Evolutionary conservation across 2,888 invertebrate species (phyloP).

Genomic region (Hirtodrosophila histrioides): DNA sequence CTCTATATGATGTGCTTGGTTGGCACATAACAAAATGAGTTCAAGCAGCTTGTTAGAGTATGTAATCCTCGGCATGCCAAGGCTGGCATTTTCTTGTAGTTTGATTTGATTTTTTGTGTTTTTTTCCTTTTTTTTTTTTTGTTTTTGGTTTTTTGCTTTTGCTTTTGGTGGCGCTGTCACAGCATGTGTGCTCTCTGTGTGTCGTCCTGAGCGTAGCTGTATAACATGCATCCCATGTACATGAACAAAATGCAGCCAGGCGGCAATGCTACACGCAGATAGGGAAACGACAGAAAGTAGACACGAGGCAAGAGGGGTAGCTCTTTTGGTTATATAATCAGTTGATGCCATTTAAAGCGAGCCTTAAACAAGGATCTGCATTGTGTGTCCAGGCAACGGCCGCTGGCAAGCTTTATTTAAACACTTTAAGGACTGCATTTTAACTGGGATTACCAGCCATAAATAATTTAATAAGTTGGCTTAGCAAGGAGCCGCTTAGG

Average conservation of each 20-base stretch:
- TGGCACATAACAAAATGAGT: background rate
- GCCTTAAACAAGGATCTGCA: constrained; percentile 10
- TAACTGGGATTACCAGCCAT: constrained; percentile 25
- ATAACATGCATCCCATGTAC: constrained; percentile 65
- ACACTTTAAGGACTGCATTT: constrained; percentile 33
- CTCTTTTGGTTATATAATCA: constrained; percentile 54
- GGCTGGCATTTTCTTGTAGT: background rate
- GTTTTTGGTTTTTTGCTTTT: constrained; percentile 7
- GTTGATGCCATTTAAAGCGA: constrained; percentile 36
- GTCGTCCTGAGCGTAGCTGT: constrained; percentile 46
- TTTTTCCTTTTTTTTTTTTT: constrained; percentile 14
- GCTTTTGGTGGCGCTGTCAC: constrained; percentile 41
- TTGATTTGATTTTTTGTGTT: background rate
- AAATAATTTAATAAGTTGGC: constrained; percentile 47
- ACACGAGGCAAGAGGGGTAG: background rate
- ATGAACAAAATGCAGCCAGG: constrained; percentile 72
- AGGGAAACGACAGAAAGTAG: constrained; percentile 11
- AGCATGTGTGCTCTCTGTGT: constrained; percentile 50
- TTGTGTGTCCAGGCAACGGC: constrained; percentile 3
- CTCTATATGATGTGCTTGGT: no score
- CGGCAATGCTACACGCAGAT: constrained; percentile 67
- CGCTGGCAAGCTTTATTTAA: constrained; percentile 15
- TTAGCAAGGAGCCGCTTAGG: constrained; percentile 32
- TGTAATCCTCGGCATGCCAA: background rate
- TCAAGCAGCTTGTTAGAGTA: constrained; percentile 3